Base-by-base conservation (phyloP, 1,140 invertebrate species). In the Trissolcus basalis region DNA sequence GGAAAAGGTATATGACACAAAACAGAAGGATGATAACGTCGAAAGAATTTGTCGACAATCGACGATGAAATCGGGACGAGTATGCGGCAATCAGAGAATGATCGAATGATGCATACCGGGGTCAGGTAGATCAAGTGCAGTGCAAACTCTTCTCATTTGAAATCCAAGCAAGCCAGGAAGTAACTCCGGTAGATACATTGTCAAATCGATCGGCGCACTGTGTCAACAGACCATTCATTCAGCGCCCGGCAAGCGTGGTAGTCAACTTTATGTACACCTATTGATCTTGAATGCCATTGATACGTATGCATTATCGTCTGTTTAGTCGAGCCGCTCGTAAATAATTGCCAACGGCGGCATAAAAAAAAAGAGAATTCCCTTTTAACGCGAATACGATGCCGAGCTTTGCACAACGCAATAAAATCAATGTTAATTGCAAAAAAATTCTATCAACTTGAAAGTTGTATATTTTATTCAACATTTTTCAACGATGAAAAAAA, bases 101-200 rank as follows among this genome's bases (percentile, higher is more conserved):
- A 79, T 70, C 55, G 74, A 74, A 56, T 60, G 68, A 74, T 80
- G 65, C 58, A 13, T 55, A 63, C 51, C 64, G 13, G 51, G 70
- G 69, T 74, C 65, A 69, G 64, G 53, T 68, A 41, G 58, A 70
- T 77, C 71, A 60, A 77, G 78, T 75, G 75, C 63, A 77, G 48
- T 65, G 78, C 64, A 77, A 80, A 80, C 71, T 63, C 67, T 77
- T 68, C 78, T 77, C 72, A 71, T 65, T 72, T 73, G 63, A 59
- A 70, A 64, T 70, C 51, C 64, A 54, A 47, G 39, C 61, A 19
- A 60, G 55, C 50, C 67, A 71, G 74, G 61, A 77, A 77, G 68
- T 68, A 67, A 69, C 68, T 65, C 15, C 43, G 64, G 36, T 43
- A 53, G 67, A 71, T 77, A 71, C 74, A 61, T 77, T 68, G 74